Evolutionary conservation across 2,888 invertebrate genomes (phyloP), one percentile per base, ranked within the genome.

Genomic region (Anoncus sp.): DNA sequence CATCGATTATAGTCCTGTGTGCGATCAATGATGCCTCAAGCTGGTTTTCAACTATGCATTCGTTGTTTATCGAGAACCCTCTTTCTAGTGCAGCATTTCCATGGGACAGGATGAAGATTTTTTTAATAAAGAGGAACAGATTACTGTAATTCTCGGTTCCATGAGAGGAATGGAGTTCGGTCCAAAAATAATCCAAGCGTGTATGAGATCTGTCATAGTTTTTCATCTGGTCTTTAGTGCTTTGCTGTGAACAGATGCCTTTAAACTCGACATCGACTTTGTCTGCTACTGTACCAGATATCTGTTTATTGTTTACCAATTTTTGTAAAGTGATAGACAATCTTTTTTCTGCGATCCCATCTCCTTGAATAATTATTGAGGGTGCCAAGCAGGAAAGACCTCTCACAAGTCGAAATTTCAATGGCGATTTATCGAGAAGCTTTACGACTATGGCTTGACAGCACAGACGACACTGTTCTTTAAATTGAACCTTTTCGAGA

Each of bases 41-140:
- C 24, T 51, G 51, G 12, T 51, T 51, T 51, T 31, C 24, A 14
- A 51, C 20, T 9, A 51, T 51, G 24, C 51, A 51, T 18, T 24
- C 24, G 10, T 24, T 22, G 24, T 51, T 51, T 22, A 51, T 24
- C 51, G 51, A 51, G 24, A 51, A 51, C 14, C 51, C 51, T 51
- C 51, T 22, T 51, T 51, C 51, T 24, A 51, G 24, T 9, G 22
- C 51, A 12, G 51, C 51, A 18, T 51, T 51, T 12, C 51, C 51
- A 51, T 51, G 51, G 22, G 51, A 51, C 51, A 51, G 24, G 20
- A 51, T 51, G 24, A 51, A 14, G 12, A 51, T 51, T 51, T 51
- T 51, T n/a, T 51, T 51, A 4, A 51, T 47, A 18, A 47, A 47
- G 16, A 47, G 16, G 7, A 47, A 47, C 47, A 40, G 40, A 40